Conservation (phyloP, 2,797 vertebrate species). For the Phoeniculus purpureus region DNA sequence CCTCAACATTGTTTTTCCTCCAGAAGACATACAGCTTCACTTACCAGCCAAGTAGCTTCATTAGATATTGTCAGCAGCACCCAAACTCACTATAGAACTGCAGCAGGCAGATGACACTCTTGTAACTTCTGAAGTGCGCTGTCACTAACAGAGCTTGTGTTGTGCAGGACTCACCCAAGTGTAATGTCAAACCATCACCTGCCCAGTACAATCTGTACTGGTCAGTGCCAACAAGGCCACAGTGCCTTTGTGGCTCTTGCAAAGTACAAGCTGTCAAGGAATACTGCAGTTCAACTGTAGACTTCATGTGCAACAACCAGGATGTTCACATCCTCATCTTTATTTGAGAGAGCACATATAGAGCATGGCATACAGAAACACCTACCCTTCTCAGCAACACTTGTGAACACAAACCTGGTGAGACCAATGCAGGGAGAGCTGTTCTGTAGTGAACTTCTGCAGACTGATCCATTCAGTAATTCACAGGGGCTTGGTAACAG, state of each 20-base stretch:
- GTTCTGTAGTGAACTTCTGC: background rate
- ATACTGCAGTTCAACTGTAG: fast-evolving
- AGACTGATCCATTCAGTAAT: background rate
- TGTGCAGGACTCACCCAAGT: background rate
- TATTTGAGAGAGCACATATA: background rate
- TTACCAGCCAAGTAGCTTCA: background rate
- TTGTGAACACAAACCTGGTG: background rate
- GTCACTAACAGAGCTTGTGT: background rate
- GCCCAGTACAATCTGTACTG: background rate
- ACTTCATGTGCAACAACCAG: background rate
- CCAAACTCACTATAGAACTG: background rate
- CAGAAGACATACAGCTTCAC: background rate
- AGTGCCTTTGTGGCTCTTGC: fast-evolving
- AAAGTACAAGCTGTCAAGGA: background rate
- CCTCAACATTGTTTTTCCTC: fast-evolving
- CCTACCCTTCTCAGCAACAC: background rate
- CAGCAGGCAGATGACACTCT: fast-evolving
- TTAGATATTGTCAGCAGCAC: background rate
- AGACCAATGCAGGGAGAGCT: background rate
- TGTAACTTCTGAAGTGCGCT: fast-evolving
- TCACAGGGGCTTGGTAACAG: background rate
- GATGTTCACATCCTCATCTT: constrained; percentile 10
- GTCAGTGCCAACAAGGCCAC: background rate
- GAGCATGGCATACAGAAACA: background rate
- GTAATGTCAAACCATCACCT: fast-evolving